Percentiles rank a stretch among this genome's conserved stretches.
These are phyloP conservation scores for Bombus pascuorum DNA, from an alignment of 1,140 invertebrate genomes.

Conservation along the genomic window DNA sequence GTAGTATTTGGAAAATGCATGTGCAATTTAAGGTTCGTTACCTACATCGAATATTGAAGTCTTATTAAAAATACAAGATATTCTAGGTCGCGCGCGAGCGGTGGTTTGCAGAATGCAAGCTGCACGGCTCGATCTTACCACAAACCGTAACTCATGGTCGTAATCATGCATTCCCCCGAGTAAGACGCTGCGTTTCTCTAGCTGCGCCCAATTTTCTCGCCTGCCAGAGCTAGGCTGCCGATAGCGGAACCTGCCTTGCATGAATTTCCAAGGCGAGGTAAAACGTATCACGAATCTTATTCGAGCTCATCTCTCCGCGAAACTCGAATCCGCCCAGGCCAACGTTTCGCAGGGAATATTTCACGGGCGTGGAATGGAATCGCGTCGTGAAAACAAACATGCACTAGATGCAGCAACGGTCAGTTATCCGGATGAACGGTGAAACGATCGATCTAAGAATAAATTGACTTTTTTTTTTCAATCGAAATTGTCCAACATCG, in stretches of 20 bases:
- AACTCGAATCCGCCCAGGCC: too few relatives aligned
- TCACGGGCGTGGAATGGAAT: neutral
- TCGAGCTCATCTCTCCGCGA: neutral
- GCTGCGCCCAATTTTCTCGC: conserved; percentile 13
- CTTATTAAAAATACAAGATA: too few relatives aligned
- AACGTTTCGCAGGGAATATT: neutral
- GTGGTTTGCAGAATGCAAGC: too few relatives aligned
- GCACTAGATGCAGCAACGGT: neutral
- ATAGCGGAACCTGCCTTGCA: neutral
- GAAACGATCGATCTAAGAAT: neutral
- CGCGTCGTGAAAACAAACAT: neutral
- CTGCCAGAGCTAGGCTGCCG: neutral
- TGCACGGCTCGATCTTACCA: too few relatives aligned
- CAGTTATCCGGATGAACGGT: neutral
- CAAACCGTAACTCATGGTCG: too few relatives aligned
- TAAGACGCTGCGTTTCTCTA: neutral
- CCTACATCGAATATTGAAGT: too few relatives aligned
- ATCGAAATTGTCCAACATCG: neutral
- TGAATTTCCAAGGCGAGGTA: neutral
- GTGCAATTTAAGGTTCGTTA: too few relatives aligned
- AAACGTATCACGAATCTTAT: neutral
- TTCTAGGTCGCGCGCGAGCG: too few relatives aligned
- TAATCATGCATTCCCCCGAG: conserved; percentile 22
- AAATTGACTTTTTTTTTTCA: neutral
- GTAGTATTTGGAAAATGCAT: too few relatives aligned